A percentile compares a stretch with the other conserved stretches of the same genome.
phyloP scores from a whole-genome alignment of 2,113 vertebrate species.

The Xenus cinereus region DNA sequence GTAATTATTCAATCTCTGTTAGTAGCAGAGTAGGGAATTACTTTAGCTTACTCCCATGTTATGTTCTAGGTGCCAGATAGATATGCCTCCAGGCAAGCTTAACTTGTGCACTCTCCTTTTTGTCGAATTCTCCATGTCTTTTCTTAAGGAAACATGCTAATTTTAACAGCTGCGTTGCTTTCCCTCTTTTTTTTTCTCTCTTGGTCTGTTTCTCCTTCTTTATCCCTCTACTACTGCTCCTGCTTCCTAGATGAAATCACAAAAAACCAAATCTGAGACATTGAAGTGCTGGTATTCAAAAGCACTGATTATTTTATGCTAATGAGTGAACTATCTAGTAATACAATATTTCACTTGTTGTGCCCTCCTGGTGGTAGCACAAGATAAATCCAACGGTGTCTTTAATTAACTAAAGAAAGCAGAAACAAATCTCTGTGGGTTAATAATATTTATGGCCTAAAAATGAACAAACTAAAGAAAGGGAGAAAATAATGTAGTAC shows the following conservation, averaged over 20 bases:
- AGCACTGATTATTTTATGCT: conserved; percentile 73
- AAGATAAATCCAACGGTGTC: conserved; percentile 75
- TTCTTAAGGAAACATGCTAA: not conserved
- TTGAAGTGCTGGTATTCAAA: conserved; percentile 52
- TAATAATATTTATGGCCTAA: conserved; percentile 79
- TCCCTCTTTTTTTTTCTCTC: not conserved
- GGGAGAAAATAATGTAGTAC: conserved; percentile 41
- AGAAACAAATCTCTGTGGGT: conserved; percentile 74
- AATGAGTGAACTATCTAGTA: conserved; percentile 73
- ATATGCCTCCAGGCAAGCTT: conserved; percentile 1
- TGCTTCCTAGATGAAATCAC: conserved; percentile 22
- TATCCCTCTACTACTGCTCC: not conserved
- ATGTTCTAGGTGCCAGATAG: not conserved
- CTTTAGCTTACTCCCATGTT: not conserved
- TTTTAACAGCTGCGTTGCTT: not conserved
- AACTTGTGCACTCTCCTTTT: not conserved
- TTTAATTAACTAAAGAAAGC: conserved; percentile 81
- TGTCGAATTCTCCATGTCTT: not conserved
- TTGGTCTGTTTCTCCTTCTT: not conserved
- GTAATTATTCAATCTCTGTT: conserved; percentile 9
- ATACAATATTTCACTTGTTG: conserved; percentile 76
- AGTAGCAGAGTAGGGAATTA: conserved; percentile 18
- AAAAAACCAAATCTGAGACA: not conserved
- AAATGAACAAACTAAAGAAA: conserved; percentile 71
- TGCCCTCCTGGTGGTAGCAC: conserved; percentile 78